Evolutionary conservation across 1,140 invertebrate species (phyloP), one percentile per base, ranked within the genome.

Genomic region (Papilio polytes): DNA sequence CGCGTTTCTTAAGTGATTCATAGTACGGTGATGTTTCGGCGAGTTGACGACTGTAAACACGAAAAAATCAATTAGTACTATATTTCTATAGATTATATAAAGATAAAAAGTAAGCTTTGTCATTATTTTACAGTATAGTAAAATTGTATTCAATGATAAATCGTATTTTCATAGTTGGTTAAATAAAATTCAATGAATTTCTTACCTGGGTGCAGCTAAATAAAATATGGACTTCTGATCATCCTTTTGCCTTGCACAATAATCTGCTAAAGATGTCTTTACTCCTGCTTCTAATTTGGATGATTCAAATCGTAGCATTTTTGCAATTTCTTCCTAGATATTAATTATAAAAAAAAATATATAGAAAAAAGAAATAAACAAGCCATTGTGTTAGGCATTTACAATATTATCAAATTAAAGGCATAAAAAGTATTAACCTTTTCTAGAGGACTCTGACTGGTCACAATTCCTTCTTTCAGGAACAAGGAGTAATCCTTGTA

Each of bases 1-100:
- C 97, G 83, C 97, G 96, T 87, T 97, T 97, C 87, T 98, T 98
- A 1, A 99, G 95, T 22, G 98, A 98, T 95, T 99, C 99, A 88
- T 97, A 98, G 90, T 99, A 99, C 0, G 99, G 99, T 0, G 98
- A 99, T 2, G 97, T 96, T 95, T 99, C 98, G 0, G 99, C 99
- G 73, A 99, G 95, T 79, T 97, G 95, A 48, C 99, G 98, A 91
- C 98, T 98, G 88, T 59, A 96, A 96, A 83, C 74, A 76, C 80
- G 31, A 15, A 78, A 26, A 59, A 22, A 78, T 36, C 1, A 73
- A 53, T 31, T 74, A 80, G 13, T 13, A 80, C 9, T 31, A 80
- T 12, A 13, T 48, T 13, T 48, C 1, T 48, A 48, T 13, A 36
- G 36, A 36, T 6, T 36, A 36, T 36, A 3, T 36, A 36, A 36